These are phyloP conservation scores for Climacteris rufus DNA, from an alignment of 2,113 vertebrate genomes.

Conservation along the genomic window DNA sequence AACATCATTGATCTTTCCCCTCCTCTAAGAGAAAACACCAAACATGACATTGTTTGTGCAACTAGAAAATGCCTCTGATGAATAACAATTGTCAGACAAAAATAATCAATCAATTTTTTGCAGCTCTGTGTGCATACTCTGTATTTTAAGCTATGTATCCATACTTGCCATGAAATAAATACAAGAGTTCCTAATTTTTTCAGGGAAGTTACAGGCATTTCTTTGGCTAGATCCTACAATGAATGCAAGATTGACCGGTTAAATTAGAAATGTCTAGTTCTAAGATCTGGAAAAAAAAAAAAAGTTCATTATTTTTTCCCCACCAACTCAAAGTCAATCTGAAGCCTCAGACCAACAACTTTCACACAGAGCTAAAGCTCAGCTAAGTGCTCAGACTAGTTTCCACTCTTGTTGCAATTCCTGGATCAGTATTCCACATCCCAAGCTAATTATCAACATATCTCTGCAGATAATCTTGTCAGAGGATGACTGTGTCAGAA, in stretches of 20 bases:
- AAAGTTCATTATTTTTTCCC: not conserved
- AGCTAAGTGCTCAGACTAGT: not conserved
- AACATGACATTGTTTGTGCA: not conserved
- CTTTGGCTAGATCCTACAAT: not conserved
- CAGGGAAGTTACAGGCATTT: not conserved
- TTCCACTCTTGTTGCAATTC: not conserved
- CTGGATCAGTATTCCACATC: not conserved
- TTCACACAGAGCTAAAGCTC: not conserved
- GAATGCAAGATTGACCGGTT: not conserved
- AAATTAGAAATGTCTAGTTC: not conserved
- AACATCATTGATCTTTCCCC: not conserved
- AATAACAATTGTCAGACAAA: not conserved
- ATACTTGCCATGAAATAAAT: not conserved
- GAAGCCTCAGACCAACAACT: not conserved
- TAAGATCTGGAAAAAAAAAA: not conserved
- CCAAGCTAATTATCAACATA: constrained; percentile 31
- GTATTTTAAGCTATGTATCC: not conserved
- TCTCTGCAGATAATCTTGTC: constrained; percentile 38
- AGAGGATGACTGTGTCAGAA: not conserved
- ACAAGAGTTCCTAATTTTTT: not conserved
- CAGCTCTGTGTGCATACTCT: not conserved
- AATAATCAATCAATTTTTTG: not conserved
- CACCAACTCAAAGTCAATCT: not conserved
- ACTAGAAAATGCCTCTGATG: not conserved
- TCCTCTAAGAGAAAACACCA: not conserved